Percentiles rank a stretch among this genome's conserved stretches.
phyloP scores from a whole-genome alignment of 1,140 invertebrate genomes.

The Ridgeia piscesae region DNA sequence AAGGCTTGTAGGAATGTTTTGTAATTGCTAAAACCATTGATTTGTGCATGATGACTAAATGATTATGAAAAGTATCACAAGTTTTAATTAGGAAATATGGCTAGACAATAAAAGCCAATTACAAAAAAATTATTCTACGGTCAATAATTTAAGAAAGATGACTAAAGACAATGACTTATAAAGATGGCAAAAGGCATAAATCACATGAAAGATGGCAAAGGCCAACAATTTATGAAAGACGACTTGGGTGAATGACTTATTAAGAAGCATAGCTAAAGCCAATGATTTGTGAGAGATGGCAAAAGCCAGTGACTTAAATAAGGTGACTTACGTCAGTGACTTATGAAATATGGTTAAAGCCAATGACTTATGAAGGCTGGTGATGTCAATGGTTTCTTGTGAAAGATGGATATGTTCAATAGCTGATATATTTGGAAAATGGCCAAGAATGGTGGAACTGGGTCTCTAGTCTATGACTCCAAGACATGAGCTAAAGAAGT shows the following conservation, averaged over 20 bases:
- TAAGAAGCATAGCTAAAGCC: too few species aligned
- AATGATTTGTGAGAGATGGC: background rate
- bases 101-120: too few species aligned
- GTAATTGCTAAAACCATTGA: too few species aligned
- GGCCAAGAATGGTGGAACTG: background rate
- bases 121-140: too few species aligned
- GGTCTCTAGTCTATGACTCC: background rate
- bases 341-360: background rate
- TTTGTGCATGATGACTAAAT: background rate
- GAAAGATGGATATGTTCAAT: background rate
- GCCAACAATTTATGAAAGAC: too few species aligned
- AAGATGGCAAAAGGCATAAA: too few species aligned
- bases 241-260: background rate
- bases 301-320: background rate
- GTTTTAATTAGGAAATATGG: too few species aligned
- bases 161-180: too few species aligned
- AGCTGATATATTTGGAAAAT: background rate
- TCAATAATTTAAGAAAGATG: too few species aligned
- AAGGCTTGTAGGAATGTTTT: too few species aligned
- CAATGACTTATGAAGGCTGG: background rate
- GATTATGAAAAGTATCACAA: background rate
- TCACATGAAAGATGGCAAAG: too few species aligned
- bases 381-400: background rate
- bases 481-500: background rate
- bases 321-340: background rate